Evolutionary conservation across 2,888 invertebrate genomes (phyloP), one percentile per base, ranked within the genome.

Genomic region (Saturnia pavonia): DNA sequence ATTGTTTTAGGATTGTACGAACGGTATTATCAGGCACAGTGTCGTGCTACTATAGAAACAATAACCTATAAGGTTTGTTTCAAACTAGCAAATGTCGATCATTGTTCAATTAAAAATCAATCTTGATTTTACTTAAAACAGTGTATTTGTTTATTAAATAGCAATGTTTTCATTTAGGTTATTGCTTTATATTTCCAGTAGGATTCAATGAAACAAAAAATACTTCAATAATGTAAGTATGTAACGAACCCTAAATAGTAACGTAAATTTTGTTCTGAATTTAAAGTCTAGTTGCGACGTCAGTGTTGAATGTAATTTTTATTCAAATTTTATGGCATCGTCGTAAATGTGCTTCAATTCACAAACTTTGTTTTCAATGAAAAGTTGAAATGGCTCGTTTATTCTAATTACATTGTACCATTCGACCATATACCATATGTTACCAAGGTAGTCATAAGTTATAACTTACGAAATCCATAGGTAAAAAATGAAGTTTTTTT

Each of bases 311-410:
- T 71, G 65, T 42, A 16, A 65, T 70, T 68, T 68, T 70, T 65
- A 63, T 72, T 65, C 9, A 71, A 65, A 71, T 71, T 69, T 71
- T 63, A 71, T 63, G 7, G 51, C 68, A 22, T 19, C 51, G 65
- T 68, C 65, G 71, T 68, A 71, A 71, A 71, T 71, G 68, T 51
- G 22, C 51, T 25, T 43, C 16, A 40, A n/a, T 68, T 45, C n/a
- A 40, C 27, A 12, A 68, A 48, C 67, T 71, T 48, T 71, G 48
- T 70, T 65, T 67, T 70, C 68, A 70, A 69, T 69, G 48, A 27
- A 68, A 72, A 66, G 68, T 70, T 70, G 65, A 48, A 72, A 67
- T 70, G 22, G 40, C 40, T 25, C 25, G 40, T 51, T 51, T 70
- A 22, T 42, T 54, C 63, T 42, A 25, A 60, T 60, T 11, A 69